Base-by-base conservation (phyloP, 2,113 vertebrate genomes). In the zebrafish (Danio rerio) region DNA sequence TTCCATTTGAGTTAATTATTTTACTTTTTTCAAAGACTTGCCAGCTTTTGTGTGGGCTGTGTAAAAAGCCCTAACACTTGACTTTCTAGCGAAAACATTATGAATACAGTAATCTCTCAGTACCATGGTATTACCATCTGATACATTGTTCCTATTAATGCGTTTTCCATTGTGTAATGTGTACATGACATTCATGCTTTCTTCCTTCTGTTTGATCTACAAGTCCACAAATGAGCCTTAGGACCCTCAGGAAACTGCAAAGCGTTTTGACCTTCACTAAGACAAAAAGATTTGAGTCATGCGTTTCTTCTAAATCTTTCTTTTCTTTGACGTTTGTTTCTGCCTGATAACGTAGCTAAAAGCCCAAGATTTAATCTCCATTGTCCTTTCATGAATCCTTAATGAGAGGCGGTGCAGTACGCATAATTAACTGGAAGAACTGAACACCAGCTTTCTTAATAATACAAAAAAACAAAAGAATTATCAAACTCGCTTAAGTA, bases 301-400 rank as follows among this genome's bases (percentile, higher is more conserved):
- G 79, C 58, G 21, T 81, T 70, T 47, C 53, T 69, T 65, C 18
- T 72, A 63, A 63, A 81, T 81, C 65, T 81, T 68, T 53, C 63
- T 53, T 70, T 70, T 85, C 47, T 45, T 10, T 76, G 56, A 75
- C 56, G 63, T 78, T 43, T 78, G 79, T 77, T 81, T 58, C 63
- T 76, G 40, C 43, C 40, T 81, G 76, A 78, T 78, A 78, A 78
- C 61, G 8, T 50, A 81, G 79, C 55, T 63, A 68, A 81, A 85
- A 65, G 50, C 58, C 31, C 50, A 45, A 72, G 66, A 73, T 78
- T 50, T 73, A 81, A 82, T 82, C 75, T 77, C 40, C 7, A 75
- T 61, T 84, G 43, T 78, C 50, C 15, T 81, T 76, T 77, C 56
- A 66, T 52, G 11, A 52, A 49, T 47, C 49, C 58, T 31, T 81